Base-by-base conservation (phyloP, 2,888 invertebrate genomes). In the Sinodicranocentrus sp. region DNA sequence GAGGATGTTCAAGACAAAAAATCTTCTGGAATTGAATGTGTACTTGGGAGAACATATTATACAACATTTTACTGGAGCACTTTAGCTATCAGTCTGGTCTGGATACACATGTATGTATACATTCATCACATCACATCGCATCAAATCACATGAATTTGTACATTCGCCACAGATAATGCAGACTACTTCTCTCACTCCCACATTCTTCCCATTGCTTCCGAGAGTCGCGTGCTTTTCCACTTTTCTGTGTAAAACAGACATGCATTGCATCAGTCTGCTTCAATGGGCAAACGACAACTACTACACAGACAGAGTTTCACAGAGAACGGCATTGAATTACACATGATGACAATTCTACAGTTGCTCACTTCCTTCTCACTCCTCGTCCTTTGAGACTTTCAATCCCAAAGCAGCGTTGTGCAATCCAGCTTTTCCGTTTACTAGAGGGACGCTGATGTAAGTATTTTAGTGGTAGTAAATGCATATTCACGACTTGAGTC, bases 61-160 rank as follows among this genome's bases (percentile, higher is more conserved):
- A n/a, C n/a, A n/a, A n/a, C n/a, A n/a, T n/a, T n/a, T n/a, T n/a
- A n/a, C n/a, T n/a, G n/a, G n/a, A n/a, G n/a, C n/a, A n/a, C n/a
- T n/a, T n/a, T n/a, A n/a, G n/a, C n/a, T 19, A 43, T 21, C n/a
- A 21, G 44, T n/a, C n/a, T 39, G 21, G 39, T 65, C 57, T 57
- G 13, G 25, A 23, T 15, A 57, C 39, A 19, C 39, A 48, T 71
- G 54, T 10, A 28, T 19, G 33, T 33, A 23, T 54, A 21, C n/a
- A 68, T 65, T 43, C 77, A 28, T 78, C 61, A 59, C 33, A 28
- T 77, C 68, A 44, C 28, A 19, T 44, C 48, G 61, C 44, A 61
- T 61, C 59, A 78, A 78, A 78, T 78, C 70, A 70, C n/a, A 59
- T 23, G 59, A 77, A 26, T 68, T 77, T 77, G 68, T 76, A 75